A percentile compares a stretch with the other conserved stretches of the same genome.
Evolutionary conservation across 2,797 vertebrate species (phyloP).

Genomic region (Syngnathus acus): DNA sequence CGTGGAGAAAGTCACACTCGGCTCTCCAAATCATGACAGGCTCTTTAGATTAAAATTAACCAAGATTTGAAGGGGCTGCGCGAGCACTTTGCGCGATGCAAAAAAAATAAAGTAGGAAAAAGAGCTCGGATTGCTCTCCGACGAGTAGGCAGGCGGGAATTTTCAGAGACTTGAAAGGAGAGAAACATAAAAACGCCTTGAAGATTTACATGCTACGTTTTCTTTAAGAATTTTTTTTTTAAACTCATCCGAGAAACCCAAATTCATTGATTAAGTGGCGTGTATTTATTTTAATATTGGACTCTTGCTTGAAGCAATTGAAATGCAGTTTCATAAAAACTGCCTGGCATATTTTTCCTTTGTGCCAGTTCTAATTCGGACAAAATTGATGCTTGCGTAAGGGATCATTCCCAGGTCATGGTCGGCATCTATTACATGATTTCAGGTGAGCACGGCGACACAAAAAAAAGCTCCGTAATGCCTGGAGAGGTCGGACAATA

Average conservation of each 20-base stretch:
- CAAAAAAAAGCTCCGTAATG: background rate
- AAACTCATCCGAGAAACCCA: too few relatives aligned
- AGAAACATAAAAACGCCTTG: background rate
- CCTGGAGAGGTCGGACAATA: background rate
- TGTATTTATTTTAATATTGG: too few relatives aligned
- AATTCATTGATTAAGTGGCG: too few relatives aligned
- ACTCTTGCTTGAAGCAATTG: background rate
- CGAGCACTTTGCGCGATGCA: background rate
- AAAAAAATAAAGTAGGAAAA: background rate
- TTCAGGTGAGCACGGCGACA: background rate
- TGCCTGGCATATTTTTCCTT: background rate
- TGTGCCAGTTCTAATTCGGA: background rate
- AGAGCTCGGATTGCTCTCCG: background rate
- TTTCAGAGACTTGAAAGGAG: background rate
- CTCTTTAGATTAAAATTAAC: background rate
- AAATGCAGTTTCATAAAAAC: background rate
- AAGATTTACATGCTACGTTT: background rate
- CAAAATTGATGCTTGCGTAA: background rate
- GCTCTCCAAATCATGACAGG: background rate
- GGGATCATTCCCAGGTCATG: background rate
- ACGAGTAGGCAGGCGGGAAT: background rate
- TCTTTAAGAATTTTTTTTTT: background rate
- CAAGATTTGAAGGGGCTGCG: background rate
- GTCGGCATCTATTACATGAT: background rate
- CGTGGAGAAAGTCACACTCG: background rate